Base-by-base conservation (phyloP, 2,113 vertebrate species). In the Tautogolabrus adspersus region DNA sequence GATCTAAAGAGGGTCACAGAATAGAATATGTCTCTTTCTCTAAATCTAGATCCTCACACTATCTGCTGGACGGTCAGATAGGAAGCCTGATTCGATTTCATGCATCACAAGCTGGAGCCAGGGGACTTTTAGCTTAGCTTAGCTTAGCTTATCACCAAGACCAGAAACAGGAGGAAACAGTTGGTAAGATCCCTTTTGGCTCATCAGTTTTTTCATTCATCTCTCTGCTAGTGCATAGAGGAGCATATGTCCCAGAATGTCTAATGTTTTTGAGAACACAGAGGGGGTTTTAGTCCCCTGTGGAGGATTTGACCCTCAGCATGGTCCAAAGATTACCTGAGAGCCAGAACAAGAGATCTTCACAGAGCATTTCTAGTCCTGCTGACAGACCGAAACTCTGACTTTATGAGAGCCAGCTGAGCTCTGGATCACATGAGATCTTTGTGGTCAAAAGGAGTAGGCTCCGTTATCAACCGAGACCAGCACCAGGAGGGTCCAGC, bases 321-420 rank as follows among this genome's bases (percentile, higher is more conserved):
- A 59, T 74, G 69, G 54, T 47, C 51, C 77, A 80, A 13, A 10
- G 10, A 10, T 13, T 22, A 57, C 10, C 37, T 23, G 60, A 80
- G 56, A 63, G 65, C 54, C 63, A 72, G 57, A 34, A 63, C 66
- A 26, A 78, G 37, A 58, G 3, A 58, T 66, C 52, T n/a, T 64
- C 23, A 61, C 47, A 46, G 56, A 55, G 67, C 23, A 59, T 38
- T 72, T 54, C 51, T 68, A 16, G 0, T 54, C 58, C 51, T 12
- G 57, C 52, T 69, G 75, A 84, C 56, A 64, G 49, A 21, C 72
- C 66, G 8, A 77, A 59, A 30, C 21, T 12, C 10, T 5, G 64
- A 38, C 55, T 72, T 81, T 60, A 69, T 21, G 10, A 60, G 72
- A 69, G 23, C 62, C 77, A 79, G 70, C 73, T 66, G 81, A 81